Conservation (phyloP, 2,113 vertebrate species). For the Strix aluco region DNA sequence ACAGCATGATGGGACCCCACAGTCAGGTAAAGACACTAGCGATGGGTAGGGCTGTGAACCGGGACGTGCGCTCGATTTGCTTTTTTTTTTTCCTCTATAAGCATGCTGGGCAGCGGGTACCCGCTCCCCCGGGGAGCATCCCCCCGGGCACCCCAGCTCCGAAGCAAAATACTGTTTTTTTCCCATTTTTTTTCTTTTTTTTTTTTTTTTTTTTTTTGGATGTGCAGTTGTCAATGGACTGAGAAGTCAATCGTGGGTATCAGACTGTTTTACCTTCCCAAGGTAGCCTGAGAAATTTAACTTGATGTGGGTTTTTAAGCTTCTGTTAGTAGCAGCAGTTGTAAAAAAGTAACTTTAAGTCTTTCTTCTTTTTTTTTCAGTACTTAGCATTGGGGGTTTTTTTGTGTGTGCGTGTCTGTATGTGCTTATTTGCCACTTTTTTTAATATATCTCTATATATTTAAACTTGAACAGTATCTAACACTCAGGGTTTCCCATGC, state of each 20-base stretch:
- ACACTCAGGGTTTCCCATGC: conserved; percentile 40
- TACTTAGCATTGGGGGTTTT: conserved; percentile 12
- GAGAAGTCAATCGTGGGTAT: conserved; percentile 40
- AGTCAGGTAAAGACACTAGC: conserved; percentile 92
- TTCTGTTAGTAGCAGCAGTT: conserved; percentile 44
- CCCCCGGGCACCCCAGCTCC: neutral
- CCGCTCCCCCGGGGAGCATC: neutral
- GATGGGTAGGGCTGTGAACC: conserved; percentile 66
- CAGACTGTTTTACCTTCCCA: conserved; percentile 46
- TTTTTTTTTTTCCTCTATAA: neutral
- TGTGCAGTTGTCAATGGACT: conserved; percentile 44
- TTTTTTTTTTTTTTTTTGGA: neutral
- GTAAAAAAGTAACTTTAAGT: conserved; percentile 16
- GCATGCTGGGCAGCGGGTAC: conserved; percentile 54
- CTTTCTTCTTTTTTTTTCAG: conserved; percentile 14
- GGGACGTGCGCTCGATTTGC: conserved; percentile 50
- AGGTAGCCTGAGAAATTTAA: conserved; percentile 43
- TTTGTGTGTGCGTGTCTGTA: conserved; percentile 56
- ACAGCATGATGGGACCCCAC: conserved; percentile 99
- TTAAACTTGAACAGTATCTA: conserved; percentile 31
- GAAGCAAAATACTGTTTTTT: neutral
- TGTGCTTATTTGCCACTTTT: conserved; percentile 66
- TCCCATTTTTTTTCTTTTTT: neutral
- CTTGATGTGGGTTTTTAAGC: conserved; percentile 40
- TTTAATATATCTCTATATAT: conserved; percentile 3